Conservation (phyloP, 2,888 invertebrate genomes). For the Atethmia centrago region DNA sequence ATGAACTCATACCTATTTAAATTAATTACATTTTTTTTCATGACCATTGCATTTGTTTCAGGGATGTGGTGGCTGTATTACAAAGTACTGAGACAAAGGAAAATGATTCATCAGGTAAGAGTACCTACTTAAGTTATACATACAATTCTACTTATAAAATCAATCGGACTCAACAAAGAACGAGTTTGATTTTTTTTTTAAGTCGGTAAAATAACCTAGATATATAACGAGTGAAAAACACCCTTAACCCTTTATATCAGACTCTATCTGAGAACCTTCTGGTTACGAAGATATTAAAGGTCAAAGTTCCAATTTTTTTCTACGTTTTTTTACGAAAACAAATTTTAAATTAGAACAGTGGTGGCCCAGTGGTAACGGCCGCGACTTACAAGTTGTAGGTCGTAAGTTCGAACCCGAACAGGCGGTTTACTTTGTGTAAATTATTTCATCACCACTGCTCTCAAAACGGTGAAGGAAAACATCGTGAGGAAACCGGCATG, state of each 20-base stretch:
- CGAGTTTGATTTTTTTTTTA: neutral
- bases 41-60: constrained; percentile 70
- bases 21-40: neutral
- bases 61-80: constrained; percentile 93
- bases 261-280: too few relatives aligned
- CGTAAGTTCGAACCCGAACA: too few relatives aligned
- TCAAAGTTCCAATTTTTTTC: too few relatives aligned
- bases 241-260: too few relatives aligned
- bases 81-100: constrained; percentile 92
- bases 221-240: neutral
- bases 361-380: too few relatives aligned
- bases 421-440: too few relatives aligned
- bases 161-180: neutral
- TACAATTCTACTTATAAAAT: neutral
- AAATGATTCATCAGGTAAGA: constrained; percentile 86
- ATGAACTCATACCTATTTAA: neutral
- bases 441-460: too few relatives aligned
- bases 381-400: too few relatives aligned
- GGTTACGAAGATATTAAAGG: neutral
- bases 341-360: too few relatives aligned
- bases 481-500: too few relatives aligned
- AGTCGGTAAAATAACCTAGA: neutral
- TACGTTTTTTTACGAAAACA: too few relatives aligned
- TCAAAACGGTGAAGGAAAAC: too few relatives aligned
- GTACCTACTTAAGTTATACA: neutral